Conservation (phyloP, 2,888 invertebrate species). For the Leptinotarsa haldemani region DNA sequence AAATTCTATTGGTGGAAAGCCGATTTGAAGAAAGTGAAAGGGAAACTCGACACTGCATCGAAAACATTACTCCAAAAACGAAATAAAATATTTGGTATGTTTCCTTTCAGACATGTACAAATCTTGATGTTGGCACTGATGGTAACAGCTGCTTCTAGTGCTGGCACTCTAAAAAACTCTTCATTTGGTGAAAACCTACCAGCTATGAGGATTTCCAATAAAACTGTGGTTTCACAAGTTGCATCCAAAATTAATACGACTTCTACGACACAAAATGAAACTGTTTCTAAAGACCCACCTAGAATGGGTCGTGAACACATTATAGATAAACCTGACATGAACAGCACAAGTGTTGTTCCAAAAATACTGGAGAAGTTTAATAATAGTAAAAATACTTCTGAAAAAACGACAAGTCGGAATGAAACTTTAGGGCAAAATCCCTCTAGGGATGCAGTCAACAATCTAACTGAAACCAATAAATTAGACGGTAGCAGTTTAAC, state of each 20-base stretch:
- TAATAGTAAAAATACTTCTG: neutral
- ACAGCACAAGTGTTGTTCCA: neutral
- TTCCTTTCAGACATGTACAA: too few relatives aligned
- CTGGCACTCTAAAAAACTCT: too few relatives aligned
- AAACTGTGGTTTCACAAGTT: neutral
- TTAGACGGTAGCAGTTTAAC: neutral
- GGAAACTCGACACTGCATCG: too few relatives aligned
- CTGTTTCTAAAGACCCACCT: conserved; percentile 4
- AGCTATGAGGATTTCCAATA: neutral
- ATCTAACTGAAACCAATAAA: neutral
- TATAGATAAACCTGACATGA: neutral
- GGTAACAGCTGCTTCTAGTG: too few relatives aligned
- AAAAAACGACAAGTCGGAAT: neutral
- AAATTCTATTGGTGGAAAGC: too few relatives aligned
- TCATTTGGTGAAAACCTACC: too few relatives aligned
- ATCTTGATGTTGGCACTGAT: too few relatives aligned
- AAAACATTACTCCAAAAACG: too few relatives aligned
- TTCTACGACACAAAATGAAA: neutral
- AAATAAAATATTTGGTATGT: too few relatives aligned
- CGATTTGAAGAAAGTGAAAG: too few relatives aligned
- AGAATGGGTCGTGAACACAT: conserved; percentile 19
- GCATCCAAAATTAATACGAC: neutral
- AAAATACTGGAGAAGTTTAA: neutral
- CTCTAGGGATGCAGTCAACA: neutral
- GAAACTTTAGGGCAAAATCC: neutral